Evolutionary conservation across 2,888 invertebrate species (phyloP), one percentile per base, ranked within the genome.

Genomic region (Metalampra italica): DNA sequence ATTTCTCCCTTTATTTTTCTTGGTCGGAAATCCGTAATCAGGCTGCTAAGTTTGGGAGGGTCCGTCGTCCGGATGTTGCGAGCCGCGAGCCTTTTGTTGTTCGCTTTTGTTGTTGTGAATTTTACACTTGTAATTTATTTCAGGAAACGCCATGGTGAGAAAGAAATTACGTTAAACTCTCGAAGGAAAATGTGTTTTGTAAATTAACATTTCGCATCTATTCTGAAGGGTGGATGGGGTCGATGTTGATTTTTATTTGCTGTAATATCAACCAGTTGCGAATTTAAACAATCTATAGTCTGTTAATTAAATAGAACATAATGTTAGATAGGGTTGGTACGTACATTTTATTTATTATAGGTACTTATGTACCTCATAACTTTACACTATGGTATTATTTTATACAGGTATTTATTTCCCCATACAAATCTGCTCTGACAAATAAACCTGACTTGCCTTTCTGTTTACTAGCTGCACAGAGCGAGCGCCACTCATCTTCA

Each of bases 111-210:
- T 89, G 86, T 85, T 88, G 82, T 83, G 85, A 87, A 88, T 89
- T 89, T 88, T 88, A 88, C 89, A 89, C 88, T 88, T 86, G 88
- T 89, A 87, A 89, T 89, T 89, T 88, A 88, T 89, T 88, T 85
- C 86, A 86, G 87, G 87, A 87, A 87, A 84, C 77, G 82, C 84
- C 83, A 83, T 77, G 80, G 83, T 79, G 83, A 82, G 80, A 88
- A 88, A 87, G 81, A 86, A 87, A 87, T 87, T 86, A 82, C 79
- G 79, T 82, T 82, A 76, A 84, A 84, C 83, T 82, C 86, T 80
- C 78, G 68, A 80, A 84, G 79, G 83, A 83, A 85, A 89, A 86
- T 87, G 81, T 88, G 85, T 85, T 85, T 83, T 86, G 78, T 80
- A 82, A 83, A 86, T 85, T 86, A 81, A 79, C 79, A 78, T 78